phyloP scores from a whole-genome alignment of 2,888 invertebrate genomes.

The Archips xylosteana region DNA sequence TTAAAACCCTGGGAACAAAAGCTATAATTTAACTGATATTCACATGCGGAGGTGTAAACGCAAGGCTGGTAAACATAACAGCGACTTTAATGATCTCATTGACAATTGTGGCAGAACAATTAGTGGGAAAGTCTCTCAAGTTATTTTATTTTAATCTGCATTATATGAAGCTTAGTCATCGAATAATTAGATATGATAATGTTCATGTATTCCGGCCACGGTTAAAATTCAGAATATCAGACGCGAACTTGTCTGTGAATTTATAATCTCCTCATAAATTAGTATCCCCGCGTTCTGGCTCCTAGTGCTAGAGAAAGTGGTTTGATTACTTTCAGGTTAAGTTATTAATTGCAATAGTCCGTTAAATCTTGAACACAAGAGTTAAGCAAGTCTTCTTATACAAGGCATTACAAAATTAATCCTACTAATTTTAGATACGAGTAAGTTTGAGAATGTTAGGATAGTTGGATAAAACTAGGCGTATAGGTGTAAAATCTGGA shows the following conservation, averaged over 20 bases:
- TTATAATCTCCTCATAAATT: conserved; percentile 16
- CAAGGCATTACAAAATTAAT: too few relatives aligned
- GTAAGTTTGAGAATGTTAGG: too few relatives aligned
- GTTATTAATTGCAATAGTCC: background rate
- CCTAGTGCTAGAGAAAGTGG: background rate
- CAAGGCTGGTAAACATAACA: conserved; percentile 13
- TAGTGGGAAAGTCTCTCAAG: conserved; percentile 43
- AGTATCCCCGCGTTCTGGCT: background rate
- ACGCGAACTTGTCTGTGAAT: conserved; percentile 22
- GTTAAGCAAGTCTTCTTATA: too few relatives aligned
- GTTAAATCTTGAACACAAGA: too few relatives aligned
- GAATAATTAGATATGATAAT: conserved; percentile 27
- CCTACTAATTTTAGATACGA: too few relatives aligned
- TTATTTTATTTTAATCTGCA: conserved; percentile 11
- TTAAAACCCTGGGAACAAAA: too few relatives aligned
- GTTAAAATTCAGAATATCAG: conserved; percentile 26
- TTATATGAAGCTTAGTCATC: conserved; percentile 31
- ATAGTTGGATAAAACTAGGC: too few relatives aligned
- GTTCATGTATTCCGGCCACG: conserved; percentile 15
- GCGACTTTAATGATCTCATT: conserved; percentile 46
- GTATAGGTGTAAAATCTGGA: too few relatives aligned
- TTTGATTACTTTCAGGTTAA: background rate
- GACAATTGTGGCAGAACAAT: conserved; percentile 49
- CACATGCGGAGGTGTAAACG: conserved; percentile 15
- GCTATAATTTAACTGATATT: background rate